These are phyloP conservation scores for Odobenus rosmarus DNA, from an alignment of 2,113 vertebrate genomes.

Conservation along the genomic window DNA sequence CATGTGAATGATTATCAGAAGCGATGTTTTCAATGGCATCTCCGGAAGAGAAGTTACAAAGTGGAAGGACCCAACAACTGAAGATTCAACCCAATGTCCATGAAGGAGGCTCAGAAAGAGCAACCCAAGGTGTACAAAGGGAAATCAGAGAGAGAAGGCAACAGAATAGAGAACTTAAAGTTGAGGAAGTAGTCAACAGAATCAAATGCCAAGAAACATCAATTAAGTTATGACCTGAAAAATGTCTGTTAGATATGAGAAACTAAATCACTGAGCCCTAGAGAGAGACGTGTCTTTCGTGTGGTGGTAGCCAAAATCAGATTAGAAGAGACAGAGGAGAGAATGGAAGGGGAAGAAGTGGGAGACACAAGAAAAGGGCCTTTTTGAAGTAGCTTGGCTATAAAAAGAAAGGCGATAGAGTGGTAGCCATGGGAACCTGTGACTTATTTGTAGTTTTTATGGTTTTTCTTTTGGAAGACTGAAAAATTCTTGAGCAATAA, in stretches of 20 bases:
- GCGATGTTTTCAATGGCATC: neutral
- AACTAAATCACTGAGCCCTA: neutral
- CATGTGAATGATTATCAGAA: neutral
- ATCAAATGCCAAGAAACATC: neutral
- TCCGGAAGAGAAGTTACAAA: neutral
- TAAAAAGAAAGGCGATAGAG: neutral
- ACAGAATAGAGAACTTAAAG: neutral
- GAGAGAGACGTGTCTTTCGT: neutral
- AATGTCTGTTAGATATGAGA: neutral
- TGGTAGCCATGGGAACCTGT: neutral
- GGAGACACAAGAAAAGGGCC: neutral
- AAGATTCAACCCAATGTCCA: neutral
- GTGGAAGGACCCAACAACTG: neutral
- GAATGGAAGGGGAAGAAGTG: neutral
- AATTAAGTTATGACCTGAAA: neutral
- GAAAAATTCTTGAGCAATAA: neutral
- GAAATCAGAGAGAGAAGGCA: neutral
- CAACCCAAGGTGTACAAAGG: neutral
- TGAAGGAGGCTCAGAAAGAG: neutral
- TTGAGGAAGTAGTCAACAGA: neutral
- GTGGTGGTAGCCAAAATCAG: neutral
- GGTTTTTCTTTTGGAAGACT: neutral
- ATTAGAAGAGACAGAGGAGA: neutral
- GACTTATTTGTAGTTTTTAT: neutral
- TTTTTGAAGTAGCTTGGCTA: neutral